Percentiles rank a stretch among this genome's conserved stretches.
phyloP scores from a whole-genome alignment of 2,113 vertebrate species.

The Corynorhinus townsendii region DNA sequence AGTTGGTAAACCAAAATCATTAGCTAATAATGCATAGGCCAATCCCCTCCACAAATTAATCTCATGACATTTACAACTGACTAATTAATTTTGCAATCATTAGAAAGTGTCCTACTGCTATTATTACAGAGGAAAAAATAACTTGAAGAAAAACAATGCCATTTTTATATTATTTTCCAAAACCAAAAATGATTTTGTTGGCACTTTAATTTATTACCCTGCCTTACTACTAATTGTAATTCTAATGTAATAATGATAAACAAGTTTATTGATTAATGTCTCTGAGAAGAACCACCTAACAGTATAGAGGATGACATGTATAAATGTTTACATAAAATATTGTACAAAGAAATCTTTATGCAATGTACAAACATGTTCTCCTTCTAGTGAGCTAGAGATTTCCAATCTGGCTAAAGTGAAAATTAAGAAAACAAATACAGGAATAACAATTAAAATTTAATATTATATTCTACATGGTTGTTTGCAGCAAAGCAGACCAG shows the following conservation, averaged over 20 bases:
- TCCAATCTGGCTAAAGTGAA: background rate
- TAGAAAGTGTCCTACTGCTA: background rate
- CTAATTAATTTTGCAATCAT: background rate
- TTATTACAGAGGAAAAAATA: conserved; percentile 16
- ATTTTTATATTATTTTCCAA: background rate
- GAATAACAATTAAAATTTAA: background rate
- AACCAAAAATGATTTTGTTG: background rate
- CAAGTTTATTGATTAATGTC: background rate
- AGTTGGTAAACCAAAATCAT: background rate
- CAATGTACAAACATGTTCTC: background rate
- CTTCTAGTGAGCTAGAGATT: background rate
- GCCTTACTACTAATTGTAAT: background rate
- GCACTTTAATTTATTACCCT: background rate
- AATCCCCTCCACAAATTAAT: background rate
- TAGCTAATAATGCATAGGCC: background rate
- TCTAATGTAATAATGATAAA: background rate
- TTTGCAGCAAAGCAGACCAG: background rate
- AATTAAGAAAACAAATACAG: background rate
- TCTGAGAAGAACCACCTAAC: background rate
- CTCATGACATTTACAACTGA: background rate
- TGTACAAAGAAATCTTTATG: background rate
- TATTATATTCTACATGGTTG: background rate
- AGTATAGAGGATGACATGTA: background rate
- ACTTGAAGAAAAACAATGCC: background rate
- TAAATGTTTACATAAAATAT: background rate